Evolutionary conservation across 2,888 invertebrate genomes (phyloP).

Genomic region (Tridacna gigas): DNA sequence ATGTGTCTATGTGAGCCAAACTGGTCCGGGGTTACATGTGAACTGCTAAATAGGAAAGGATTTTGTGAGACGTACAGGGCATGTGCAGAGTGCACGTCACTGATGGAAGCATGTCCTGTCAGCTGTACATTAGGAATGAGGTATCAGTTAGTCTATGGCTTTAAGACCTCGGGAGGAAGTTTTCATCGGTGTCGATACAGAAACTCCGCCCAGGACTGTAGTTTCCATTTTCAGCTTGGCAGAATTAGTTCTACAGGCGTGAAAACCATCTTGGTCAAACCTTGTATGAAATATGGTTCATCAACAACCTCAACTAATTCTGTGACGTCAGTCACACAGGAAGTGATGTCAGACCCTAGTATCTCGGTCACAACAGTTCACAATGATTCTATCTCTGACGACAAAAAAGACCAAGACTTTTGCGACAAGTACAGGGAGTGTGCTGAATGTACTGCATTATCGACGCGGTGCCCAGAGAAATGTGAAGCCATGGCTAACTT

Average conservation of each 20-base stretch:
- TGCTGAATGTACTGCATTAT: constrained; percentile 50
- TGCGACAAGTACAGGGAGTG: constrained; percentile 48
- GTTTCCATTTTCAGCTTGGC: constrained; percentile 42
- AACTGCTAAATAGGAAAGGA: constrained; percentile 26
- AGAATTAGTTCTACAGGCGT: constrained; percentile 15
- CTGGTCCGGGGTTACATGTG: constrained; percentile 42
- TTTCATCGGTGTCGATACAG: constrained; percentile 44
- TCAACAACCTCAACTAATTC: neutral
- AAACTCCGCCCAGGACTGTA: constrained; percentile 32
- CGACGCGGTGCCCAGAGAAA: constrained; percentile 31
- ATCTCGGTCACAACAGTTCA: neutral
- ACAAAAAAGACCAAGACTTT: constrained; percentile 26
- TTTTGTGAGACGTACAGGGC: constrained; percentile 49
- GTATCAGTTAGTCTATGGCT: constrained; percentile 46
- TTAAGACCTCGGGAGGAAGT: constrained; percentile 7
- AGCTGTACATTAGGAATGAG: constrained; percentile 31
- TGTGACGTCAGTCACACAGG: neutral
- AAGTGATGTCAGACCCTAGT: neutral
- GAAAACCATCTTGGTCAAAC: constrained; percentile 45
- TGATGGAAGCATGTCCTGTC: constrained; percentile 35
- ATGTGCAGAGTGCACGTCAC: constrained; percentile 54
- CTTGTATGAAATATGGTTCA: constrained; percentile 33
- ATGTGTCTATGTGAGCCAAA: constrained; percentile 42
- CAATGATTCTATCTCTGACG: neutral
- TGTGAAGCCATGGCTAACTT: constrained; percentile 44